These are phyloP conservation scores for Rotaria macrura DNA, from an alignment of 2,888 invertebrate species.

Conservation along the genomic window DNA sequence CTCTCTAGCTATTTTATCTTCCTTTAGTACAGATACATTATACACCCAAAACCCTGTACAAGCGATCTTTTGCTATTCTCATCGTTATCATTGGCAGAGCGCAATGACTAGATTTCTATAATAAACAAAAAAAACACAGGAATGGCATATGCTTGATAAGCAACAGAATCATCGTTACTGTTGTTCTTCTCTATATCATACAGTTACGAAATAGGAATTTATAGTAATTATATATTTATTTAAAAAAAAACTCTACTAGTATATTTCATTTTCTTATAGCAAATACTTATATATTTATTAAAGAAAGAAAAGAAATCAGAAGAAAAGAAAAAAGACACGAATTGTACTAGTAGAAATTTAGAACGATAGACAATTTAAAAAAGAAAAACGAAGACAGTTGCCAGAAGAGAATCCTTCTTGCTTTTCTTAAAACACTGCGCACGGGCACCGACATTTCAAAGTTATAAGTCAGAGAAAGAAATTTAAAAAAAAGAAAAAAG, in stretches of 20 bases:
- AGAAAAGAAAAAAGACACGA: not conserved
- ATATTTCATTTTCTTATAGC: not conserved
- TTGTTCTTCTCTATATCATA: not conserved
- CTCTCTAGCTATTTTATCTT: not conserved
- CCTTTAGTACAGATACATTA: not conserved
- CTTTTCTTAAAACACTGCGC: not conserved
- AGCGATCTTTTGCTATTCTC: not conserved
- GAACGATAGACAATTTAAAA: not conserved
- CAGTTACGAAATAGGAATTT: not conserved
- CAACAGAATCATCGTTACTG: not conserved
- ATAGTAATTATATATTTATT: not conserved
- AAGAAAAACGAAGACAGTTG: not conserved
- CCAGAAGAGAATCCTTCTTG: not conserved
- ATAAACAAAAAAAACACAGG: not conserved
- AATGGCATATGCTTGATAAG: too few species aligned
- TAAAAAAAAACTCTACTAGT: not conserved
- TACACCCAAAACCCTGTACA: not conserved
- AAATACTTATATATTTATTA: conserved; percentile 10
- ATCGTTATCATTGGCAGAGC: not conserved
- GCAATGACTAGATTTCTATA: not conserved
- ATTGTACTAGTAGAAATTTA: not conserved
- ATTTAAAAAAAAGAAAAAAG: not conserved
- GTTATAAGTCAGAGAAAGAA: not conserved
- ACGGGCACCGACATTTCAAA: not conserved
- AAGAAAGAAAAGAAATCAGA: not conserved